Base-by-base conservation (phyloP, 35 echinoderm and acorn worm species). In the Lytechinus pictus region DNA sequence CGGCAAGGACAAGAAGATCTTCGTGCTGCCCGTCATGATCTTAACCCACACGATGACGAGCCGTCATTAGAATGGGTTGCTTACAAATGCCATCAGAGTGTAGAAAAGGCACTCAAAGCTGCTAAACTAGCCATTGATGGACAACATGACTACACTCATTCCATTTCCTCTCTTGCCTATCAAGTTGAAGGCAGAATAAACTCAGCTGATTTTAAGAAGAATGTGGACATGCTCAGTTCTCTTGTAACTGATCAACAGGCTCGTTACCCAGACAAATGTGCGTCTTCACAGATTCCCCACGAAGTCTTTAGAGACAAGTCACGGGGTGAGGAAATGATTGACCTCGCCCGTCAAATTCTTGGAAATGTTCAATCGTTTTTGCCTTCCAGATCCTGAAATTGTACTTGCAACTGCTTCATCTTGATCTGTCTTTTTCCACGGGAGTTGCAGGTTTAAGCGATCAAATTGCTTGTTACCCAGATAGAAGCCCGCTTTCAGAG, bases 1-100 rank as follows among this genome's bases (percentile, higher is more conserved):
- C 91, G 95, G 10, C 96, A 97, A 52, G 96, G 95, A 90, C n/a
- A 95, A 27, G 95, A 95, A 60, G 86, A 95, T 61, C 27, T 94
- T 27, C 51, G 16, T 8, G 53, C 72, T 44, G 89, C 91, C 10
- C 19, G 92, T n/a, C 54, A 91, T 27, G 92, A 93, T 12, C 52
- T 93, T 27, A 93, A 57, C 53, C 92, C 92, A 12, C 52, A 55
- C 27, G 92, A 93, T 93, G 55, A 93, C 57, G 55, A 27, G 9
- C 92, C 92, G 9, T 93, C 92, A 54, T 24, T 93, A 27, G 92
- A 93, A 24, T 93, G 92, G 92, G 92, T 93, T 12, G 28, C 92
- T 2, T 93, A 53, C 92, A 93, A 93, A 27, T 93, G 92, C 55
- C 92, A 93, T 5, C 92, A 93, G 92, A 28, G 29, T 54, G 53